Base-by-base conservation (phyloP, 2,888 invertebrate genomes). In the Epinotia ramella region DNA sequence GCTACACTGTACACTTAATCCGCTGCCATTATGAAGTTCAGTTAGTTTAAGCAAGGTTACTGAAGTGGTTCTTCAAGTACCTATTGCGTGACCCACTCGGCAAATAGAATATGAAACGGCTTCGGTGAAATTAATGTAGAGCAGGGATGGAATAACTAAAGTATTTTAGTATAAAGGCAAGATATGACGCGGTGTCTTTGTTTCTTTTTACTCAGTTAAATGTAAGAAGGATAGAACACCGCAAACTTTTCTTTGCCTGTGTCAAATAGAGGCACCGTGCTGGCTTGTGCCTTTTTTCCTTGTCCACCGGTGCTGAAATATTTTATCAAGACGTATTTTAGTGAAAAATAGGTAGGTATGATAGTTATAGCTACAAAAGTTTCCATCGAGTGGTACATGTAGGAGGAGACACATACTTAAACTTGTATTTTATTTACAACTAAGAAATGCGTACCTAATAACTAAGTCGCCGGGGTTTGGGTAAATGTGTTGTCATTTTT, bases 61-160 rank as follows among this genome's bases (percentile, higher is more conserved):
- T 65, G 44, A 74, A 73, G 53, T 72, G 40, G 63, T 56, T 9
- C 40, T 40, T 44, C 9, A 1, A 72, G 13, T 53, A n/a, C n/a
- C n/a, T n/a, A 62, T 75, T 71, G 71, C 75, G 75, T 75, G 75
- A 71, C 75, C 66, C 53, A 60, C 57, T 66, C 56, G 49, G 66
- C 73, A 66, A 73, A 73, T 73, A 66, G 65, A 66, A 66, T 75
- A 66, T 75, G 59, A 70, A 74, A 69, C 64, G 59, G 44, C 44
- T 40, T 18, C 44, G 65, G 24, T 18, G 18, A 69, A 57, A 60
- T 40, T 53, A 60, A 66, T 66, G 65, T 71, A 49, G 66, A 59
- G 33, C 65, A 65, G 28, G 6, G 49, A 64, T 60, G 68, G 53
- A 70, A 49, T 73, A 53, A 68, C 49, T 67, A 73, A 20, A 53